These are phyloP conservation scores for Scomber japonicus DNA, from an alignment of 2,113 vertebrate genomes.

Conservation along the genomic window DNA sequence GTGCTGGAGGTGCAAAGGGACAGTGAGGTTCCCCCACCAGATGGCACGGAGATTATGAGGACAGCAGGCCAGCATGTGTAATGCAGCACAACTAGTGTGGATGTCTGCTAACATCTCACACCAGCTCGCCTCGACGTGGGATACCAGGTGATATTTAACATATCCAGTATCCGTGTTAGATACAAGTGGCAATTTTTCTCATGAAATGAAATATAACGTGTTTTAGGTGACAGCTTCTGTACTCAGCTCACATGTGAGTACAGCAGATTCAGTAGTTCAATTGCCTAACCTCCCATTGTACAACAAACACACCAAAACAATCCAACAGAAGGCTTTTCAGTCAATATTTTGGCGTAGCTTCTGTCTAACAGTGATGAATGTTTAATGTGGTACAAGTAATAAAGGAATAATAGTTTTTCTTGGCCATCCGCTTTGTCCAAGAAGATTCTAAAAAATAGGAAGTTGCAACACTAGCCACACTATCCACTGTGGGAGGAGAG, in stretches of 20 bases:
- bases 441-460: constrained; percentile 7
- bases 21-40: constrained; percentile 67
- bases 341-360: background rate
- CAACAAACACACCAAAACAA: background rate
- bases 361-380: background rate
- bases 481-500: constrained; percentile 27
- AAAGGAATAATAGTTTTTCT: constrained; percentile 6
- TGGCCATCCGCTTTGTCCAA: background rate
- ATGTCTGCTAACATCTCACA: constrained; percentile 64
- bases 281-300: background rate
- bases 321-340: background rate
- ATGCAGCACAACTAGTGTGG: constrained; percentile 60
- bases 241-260: constrained; percentile 1
- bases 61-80: constrained; percentile 72
- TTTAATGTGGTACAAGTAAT: background rate
- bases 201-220: constrained; percentile 34
- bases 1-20: constrained; percentile 56
- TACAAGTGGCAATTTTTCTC: constrained; percentile 2
- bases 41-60: constrained; percentile 74
- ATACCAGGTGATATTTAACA: constrained; percentile 60
- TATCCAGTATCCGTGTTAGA: constrained; percentile 23
- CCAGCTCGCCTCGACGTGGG: constrained; percentile 46
- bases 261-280: constrained; percentile 14
- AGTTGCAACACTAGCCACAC: background rate
- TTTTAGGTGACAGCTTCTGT: constrained; percentile 28